These are phyloP conservation scores for Machimus rusticus DNA, from an alignment of 2,888 invertebrate species.

Conservation along the genomic window DNA sequence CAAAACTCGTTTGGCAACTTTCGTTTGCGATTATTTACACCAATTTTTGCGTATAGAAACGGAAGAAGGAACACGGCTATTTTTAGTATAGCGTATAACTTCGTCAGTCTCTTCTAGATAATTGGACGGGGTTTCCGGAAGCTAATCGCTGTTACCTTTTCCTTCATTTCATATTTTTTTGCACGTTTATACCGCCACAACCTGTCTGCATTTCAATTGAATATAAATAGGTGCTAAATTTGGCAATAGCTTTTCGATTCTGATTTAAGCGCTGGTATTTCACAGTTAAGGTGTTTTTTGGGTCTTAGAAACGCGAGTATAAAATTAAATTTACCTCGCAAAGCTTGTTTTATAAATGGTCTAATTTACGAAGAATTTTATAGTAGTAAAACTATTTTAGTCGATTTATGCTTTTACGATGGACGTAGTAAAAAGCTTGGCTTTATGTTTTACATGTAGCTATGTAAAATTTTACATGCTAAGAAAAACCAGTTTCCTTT, in stretches of 20 bases:
- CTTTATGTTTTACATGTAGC: neutral
- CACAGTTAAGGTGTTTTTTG: neutral
- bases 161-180: neutral
- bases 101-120: neutral
- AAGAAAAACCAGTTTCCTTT: too few relatives aligned
- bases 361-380: neutral
- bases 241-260: neutral
- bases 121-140: neutral
- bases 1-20: neutral
- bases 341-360: neutral
- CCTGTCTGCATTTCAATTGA: neutral
- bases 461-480: too few relatives aligned
- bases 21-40: conserved; percentile 10
- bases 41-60: neutral
- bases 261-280: neutral
- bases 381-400: too few relatives aligned
- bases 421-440: neutral
- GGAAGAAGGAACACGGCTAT: neutral
- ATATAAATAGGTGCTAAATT: neutral
- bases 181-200: neutral
- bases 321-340: neutral
- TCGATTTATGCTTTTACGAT: neutral
- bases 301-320: neutral
- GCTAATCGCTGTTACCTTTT: neutral
- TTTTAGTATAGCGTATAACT: neutral